Percentiles rank a stretch among this genome's conserved stretches.
phyloP scores from a whole-genome alignment of 2,797 vertebrate species.

The Cryptoblepharus egeriae region DNA sequence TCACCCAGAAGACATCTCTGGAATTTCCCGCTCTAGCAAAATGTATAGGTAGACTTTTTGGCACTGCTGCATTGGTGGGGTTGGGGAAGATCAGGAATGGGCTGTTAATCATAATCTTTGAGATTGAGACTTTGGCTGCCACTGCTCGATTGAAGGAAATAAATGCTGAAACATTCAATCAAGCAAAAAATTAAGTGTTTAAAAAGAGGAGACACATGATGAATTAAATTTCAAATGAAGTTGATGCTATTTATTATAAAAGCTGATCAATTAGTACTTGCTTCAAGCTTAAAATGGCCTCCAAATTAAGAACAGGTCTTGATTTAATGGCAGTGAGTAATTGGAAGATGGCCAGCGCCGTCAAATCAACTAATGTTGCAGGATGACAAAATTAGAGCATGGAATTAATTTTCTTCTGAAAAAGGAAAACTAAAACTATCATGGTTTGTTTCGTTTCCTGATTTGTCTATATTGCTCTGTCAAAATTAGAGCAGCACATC shows the following conservation, averaged over 20 bases:
- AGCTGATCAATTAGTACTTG: conserved; percentile 28
- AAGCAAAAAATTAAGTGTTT: not conserved
- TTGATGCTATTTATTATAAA: conserved; percentile 32
- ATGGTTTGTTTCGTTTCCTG: not conserved
- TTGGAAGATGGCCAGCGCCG: conserved; percentile 20
- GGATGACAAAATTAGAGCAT: not conserved
- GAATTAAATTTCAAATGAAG: conserved; percentile 32
- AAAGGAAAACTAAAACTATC: not conserved
- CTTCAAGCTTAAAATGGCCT: conserved; percentile 16
- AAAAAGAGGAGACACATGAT: conserved; percentile 16
- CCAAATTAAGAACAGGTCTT: conserved; percentile 26
- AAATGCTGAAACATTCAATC: conserved; percentile 5
- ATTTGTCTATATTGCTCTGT: conserved; percentile 12
- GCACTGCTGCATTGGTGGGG: too few relatives aligned
- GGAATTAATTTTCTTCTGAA: conserved; percentile 2
- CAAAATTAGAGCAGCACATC: conserved; percentile 12
- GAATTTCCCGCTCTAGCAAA: too few relatives aligned
- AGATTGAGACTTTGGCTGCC: not conserved
- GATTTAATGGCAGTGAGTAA: conserved; percentile 27
- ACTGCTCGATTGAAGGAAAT: not conserved
- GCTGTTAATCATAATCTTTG: too few relatives aligned
- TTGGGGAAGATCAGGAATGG: too few relatives aligned
- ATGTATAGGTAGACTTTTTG: too few relatives aligned
- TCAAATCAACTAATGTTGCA: conserved; percentile 19
- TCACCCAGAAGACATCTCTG: too few relatives aligned